Percentiles rank a stretch among this genome's conserved stretches.
Conservation (phyloP, 2,888 invertebrate species). For the Eutolmus rufibarbis region DNA sequence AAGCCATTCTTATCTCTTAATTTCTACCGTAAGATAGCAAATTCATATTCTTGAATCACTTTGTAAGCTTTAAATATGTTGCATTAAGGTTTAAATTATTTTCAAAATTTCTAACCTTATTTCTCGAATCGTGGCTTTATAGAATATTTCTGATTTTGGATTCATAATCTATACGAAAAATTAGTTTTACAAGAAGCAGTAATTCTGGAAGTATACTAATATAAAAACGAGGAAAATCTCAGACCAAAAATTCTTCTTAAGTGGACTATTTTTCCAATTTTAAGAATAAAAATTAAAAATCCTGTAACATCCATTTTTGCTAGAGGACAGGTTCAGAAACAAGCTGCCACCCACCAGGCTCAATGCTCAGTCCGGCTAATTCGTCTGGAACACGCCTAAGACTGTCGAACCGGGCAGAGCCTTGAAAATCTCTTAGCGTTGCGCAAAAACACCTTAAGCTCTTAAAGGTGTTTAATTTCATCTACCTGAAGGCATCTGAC, state of each 20-base stretch:
- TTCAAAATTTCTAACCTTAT: too few species aligned
- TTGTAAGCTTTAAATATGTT: too few species aligned
- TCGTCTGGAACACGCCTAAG: background rate
- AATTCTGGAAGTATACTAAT: too few species aligned
- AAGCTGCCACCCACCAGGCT: background rate
- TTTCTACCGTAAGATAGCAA: too few species aligned
- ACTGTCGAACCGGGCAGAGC: background rate
- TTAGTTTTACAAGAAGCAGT: too few species aligned
- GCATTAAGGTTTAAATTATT: too few species aligned
- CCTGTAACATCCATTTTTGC: background rate
- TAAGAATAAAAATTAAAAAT: background rate
- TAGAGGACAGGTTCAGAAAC: background rate
- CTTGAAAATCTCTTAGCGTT: background rate
- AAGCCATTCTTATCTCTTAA: too few species aligned
- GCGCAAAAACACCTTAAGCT: conserved; percentile 7
- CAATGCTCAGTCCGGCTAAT: background rate
- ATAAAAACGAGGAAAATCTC: too few species aligned
- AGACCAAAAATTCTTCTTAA: background rate
- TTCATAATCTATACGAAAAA: too few species aligned
- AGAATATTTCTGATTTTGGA: too few species aligned
- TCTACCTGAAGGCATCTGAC: conserved; percentile 6
- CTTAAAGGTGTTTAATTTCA: conserved; percentile 35
- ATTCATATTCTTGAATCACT: too few species aligned
- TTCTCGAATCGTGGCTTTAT: too few species aligned
- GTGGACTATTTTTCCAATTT: background rate